A percentile compares a stretch with the other conserved stretches of the same genome.
These are phyloP conservation scores for Pediacus dermestoides DNA, from an alignment of 2,888 invertebrate genomes.

Conservation along the genomic window DNA sequence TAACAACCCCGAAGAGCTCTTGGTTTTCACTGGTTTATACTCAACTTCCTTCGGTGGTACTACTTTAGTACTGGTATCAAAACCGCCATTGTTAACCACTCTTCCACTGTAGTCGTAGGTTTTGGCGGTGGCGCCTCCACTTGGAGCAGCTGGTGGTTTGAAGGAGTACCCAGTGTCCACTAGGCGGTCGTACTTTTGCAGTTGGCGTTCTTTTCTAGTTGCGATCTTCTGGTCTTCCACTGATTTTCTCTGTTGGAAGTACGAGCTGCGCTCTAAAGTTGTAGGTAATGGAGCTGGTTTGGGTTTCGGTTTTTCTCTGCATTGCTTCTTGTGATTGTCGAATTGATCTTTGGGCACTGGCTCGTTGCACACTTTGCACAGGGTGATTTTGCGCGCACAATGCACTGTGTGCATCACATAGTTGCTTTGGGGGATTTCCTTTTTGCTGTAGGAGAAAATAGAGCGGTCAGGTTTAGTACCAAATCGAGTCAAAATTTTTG, in stretches of 20 bases:
- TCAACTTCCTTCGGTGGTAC: slow-evolving; percentile 2
- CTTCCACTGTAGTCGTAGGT: background rate
- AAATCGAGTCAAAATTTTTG: too few relatives aligned
- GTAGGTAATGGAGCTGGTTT: slow-evolving; percentile 28
- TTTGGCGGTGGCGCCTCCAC: background rate
- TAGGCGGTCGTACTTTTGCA: slow-evolving; percentile 33
- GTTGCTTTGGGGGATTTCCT: slow-evolving; percentile 64
- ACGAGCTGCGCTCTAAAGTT: slow-evolving; percentile 36
- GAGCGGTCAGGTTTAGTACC: slow-evolving; percentile 9
- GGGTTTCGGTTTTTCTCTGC: slow-evolving; percentile 50
- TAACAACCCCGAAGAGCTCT: slow-evolving; percentile 40
- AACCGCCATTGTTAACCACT: background rate
- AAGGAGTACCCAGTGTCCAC: slow-evolving; percentile 33
- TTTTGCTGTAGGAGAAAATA: slow-evolving; percentile 55
- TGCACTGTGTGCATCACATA: slow-evolving; percentile 68
- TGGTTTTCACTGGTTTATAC: slow-evolving; percentile 1
- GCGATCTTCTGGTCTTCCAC: slow-evolving; percentile 39
- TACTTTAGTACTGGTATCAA: background rate
- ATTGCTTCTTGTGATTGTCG: slow-evolving; percentile 54
- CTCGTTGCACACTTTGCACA: slow-evolving; percentile 66
- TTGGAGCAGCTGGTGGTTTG: background rate
- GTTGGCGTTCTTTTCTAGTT: slow-evolving; percentile 30
- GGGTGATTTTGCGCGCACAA: slow-evolving; percentile 63
- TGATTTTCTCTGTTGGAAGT: slow-evolving; percentile 36
- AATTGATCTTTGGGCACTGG: slow-evolving; percentile 59